These are phyloP conservation scores for Meteorus cinctellus DNA, from an alignment of 2,888 invertebrate species.

Conservation along the genomic window DNA sequence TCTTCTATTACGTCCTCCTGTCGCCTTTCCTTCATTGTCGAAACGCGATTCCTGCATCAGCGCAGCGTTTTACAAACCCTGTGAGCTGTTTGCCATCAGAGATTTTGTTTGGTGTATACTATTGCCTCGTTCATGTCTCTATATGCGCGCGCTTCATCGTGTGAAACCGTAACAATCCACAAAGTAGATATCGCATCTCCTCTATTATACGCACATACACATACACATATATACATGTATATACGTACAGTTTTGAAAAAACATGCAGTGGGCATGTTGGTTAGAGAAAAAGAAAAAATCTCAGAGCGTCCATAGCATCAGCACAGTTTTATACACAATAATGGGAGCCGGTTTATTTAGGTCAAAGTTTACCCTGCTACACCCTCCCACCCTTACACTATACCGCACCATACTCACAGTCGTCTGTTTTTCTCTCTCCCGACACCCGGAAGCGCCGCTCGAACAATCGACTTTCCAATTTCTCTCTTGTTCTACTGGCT, in stretches of 20 bases:
- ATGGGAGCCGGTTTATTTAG: constrained; percentile 33
- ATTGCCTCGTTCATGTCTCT: constrained; percentile 14
- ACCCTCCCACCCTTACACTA: neutral
- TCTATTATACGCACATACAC: neutral
- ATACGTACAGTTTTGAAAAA: constrained; percentile 25
- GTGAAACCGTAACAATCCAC: constrained; percentile 24
- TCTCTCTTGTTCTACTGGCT: constrained; percentile 23
- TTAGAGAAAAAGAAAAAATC: constrained; percentile 29
- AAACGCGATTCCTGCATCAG: constrained; percentile 51
- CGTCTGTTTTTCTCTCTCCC: constrained; percentile 3
- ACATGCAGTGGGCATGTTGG: constrained; percentile 12
- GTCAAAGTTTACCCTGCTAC: constrained; percentile 16
- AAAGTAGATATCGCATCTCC: constrained; percentile 29
- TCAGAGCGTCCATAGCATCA: constrained; percentile 22
- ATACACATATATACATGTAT: neutral
- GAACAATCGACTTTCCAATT: constrained; percentile 35
- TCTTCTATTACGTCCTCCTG: constrained; percentile 9
- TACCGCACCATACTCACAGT: neutral
- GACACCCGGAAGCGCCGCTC: constrained; percentile 11
- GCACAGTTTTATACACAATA: constrained; percentile 16
- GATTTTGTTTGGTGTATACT: constrained; percentile 34
- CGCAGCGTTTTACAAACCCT: constrained; percentile 36
- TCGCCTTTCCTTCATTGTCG: constrained; percentile 30
- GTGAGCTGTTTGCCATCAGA: constrained; percentile 27
- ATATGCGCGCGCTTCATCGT: constrained; percentile 27